Conservation (phyloP, 2,888 invertebrate species). For the Temnothorax ravouxi region DNA sequence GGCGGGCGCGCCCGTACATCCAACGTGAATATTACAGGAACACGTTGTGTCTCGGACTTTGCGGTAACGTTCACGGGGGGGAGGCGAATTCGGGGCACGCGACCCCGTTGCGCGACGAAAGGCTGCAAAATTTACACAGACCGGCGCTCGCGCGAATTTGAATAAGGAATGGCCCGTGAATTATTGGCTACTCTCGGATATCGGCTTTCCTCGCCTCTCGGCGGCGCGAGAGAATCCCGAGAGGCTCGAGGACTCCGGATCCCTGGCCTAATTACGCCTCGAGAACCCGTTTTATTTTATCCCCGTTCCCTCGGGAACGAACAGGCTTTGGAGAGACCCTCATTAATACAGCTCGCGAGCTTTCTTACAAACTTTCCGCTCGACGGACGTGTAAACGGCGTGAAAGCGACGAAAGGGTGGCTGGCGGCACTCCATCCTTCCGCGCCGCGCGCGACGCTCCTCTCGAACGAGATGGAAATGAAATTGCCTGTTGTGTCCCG, state of each 20-base stretch:
- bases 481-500: conserved; percentile 49
- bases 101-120: neutral
- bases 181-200: conserved; percentile 71
- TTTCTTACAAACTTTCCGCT: conserved; percentile 48
- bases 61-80: neutral
- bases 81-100: neutral
- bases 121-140: conserved; percentile 31
- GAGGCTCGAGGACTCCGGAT: conserved; percentile 3
- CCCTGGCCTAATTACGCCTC: conserved; percentile 47
- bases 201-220: conserved; percentile 67
- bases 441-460: neutral
- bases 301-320: neutral
- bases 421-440: neutral
- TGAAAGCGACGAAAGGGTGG: conserved; percentile 28
- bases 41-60: neutral
- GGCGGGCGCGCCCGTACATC: neutral
- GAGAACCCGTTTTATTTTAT: conserved; percentile 59
- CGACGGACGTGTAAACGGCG: conserved; percentile 44
- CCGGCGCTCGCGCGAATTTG: conserved; percentile 57
- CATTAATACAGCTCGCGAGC: conserved; percentile 47
- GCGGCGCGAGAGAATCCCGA: conserved; percentile 10
- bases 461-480: conserved; percentile 49
- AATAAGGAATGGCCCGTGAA: conserved; percentile 75
- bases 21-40: conserved; percentile 14
- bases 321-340: conserved; percentile 19